Evolutionary conservation across 2,888 invertebrate genomes (phyloP).

Genomic region (Callimorpha dominula): DNA sequence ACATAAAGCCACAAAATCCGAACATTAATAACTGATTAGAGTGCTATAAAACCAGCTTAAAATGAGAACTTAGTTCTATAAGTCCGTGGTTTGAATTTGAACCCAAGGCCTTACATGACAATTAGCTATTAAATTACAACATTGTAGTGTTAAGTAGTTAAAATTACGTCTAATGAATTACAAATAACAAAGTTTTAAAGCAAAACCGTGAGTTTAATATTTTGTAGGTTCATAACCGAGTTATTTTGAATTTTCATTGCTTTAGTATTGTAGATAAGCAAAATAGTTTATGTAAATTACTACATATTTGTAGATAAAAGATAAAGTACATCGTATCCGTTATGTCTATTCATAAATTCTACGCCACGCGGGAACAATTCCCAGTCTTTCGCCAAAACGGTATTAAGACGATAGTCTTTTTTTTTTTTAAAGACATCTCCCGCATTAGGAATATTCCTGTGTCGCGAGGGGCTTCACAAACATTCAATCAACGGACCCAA

Average conservation of each 20-base stretch:
- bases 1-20: background rate
- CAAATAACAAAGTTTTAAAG: background rate
- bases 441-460: too few relatives aligned
- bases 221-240: background rate
- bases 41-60: conserved; percentile 4
- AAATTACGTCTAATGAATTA: background rate
- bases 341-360: background rate
- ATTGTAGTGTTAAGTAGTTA: background rate
- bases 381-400: background rate
- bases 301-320: background rate
- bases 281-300: background rate
- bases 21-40: conserved; percentile 9
- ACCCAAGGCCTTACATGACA: conserved; percentile 2
- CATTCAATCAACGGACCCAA: too few relatives aligned
- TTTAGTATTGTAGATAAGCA: background rate
- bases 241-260: background rate
- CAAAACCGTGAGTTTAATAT: background rate
- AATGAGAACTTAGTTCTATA: conserved; percentile 1
- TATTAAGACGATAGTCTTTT: background rate
- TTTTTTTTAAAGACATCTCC: too few relatives aligned
- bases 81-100: background rate
- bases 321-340: background rate
- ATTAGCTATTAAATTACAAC: conserved; percentile 5
- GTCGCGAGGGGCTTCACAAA: too few relatives aligned
- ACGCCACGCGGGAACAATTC: background rate